Conservation (phyloP, 2,113 vertebrate species). For the Neotoma lepida region DNA sequence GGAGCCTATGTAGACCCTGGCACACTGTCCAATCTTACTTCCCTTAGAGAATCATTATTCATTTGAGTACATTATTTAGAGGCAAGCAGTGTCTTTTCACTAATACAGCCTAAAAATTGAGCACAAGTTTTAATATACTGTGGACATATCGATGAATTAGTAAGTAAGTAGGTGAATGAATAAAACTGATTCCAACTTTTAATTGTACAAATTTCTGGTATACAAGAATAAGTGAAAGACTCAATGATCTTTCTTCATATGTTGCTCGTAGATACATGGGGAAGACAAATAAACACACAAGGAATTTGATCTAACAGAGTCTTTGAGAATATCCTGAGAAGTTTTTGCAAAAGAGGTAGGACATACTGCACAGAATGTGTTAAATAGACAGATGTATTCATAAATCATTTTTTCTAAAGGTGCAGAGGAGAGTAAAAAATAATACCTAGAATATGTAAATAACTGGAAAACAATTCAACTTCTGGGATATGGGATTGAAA, state of each 20-base stretch:
- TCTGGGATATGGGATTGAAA: not conserved
- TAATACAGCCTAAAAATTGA: not conserved
- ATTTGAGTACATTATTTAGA: not conserved
- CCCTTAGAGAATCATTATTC: not conserved
- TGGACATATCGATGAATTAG: not conserved
- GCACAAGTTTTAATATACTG: not conserved
- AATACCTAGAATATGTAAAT: not conserved
- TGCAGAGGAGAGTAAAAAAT: not conserved
- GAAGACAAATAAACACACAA: not conserved
- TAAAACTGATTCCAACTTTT: constrained; percentile 6
- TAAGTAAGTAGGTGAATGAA: not conserved
- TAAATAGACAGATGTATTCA: not conserved
- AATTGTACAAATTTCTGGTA: not conserved
- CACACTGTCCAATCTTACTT: not conserved
- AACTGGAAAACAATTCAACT: not conserved
- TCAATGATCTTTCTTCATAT: not conserved
- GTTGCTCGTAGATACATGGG: not conserved
- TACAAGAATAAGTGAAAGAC: not conserved
- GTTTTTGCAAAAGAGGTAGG: not conserved
- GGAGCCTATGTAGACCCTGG: not conserved
- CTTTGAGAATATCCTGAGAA: not conserved
- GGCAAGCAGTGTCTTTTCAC: not conserved
- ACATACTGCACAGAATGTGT: not conserved
- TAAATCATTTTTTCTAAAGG: not conserved
- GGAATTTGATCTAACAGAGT: not conserved